phyloP scores from a whole-genome alignment of 2,888 invertebrate genomes.

The Drosophila neotestacea region DNA sequence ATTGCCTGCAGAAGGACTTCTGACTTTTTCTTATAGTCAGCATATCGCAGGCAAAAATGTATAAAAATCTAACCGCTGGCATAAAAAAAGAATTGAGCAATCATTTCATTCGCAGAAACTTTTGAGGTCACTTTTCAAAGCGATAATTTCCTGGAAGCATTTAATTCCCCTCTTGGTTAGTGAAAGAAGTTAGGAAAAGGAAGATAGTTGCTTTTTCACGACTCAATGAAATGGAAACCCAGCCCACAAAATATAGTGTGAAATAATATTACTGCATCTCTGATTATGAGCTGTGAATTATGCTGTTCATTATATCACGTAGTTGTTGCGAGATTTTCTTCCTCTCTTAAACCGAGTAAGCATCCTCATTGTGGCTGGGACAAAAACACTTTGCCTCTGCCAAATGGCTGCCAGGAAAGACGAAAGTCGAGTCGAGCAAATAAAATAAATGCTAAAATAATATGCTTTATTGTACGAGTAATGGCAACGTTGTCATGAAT shows the following conservation, averaged over 20 bases:
- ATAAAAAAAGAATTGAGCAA: constrained; percentile 4
- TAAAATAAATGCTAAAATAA: constrained; percentile 68
- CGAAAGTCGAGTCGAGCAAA: constrained; percentile 27
- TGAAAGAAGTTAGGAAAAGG: too few relatives aligned
- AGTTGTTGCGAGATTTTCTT: constrained; percentile 35
- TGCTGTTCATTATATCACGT: constrained; percentile 53
- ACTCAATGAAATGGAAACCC: constrained; percentile 13
- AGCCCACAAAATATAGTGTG: constrained; percentile 16
- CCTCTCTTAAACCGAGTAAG: constrained; percentile 5
- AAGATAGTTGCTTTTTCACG: constrained; percentile 1
- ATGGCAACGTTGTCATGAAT: constrained; percentile 46
- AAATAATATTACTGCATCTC: constrained; percentile 14
- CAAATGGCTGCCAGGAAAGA: constrained; percentile 52
- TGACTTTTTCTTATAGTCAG: constrained; percentile 19
- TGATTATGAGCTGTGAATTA: constrained; percentile 23
- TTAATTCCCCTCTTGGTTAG: neutral
- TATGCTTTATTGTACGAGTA: constrained; percentile 59
- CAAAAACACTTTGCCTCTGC: constrained; percentile 54
- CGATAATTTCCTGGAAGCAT: constrained; percentile 17
- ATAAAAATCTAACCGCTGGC: constrained; percentile 1
- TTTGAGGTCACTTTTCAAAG: constrained; percentile 14
- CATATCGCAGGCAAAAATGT: constrained; percentile 12
- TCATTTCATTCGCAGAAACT: constrained; percentile 17
- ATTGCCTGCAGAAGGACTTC: constrained; percentile 58
- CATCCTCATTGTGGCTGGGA: constrained; percentile 25